A percentile compares a stretch with the other conserved stretches of the same genome.
phyloP scores from a whole-genome alignment of 1,140 invertebrate species.

The Bombus breviceps region DNA sequence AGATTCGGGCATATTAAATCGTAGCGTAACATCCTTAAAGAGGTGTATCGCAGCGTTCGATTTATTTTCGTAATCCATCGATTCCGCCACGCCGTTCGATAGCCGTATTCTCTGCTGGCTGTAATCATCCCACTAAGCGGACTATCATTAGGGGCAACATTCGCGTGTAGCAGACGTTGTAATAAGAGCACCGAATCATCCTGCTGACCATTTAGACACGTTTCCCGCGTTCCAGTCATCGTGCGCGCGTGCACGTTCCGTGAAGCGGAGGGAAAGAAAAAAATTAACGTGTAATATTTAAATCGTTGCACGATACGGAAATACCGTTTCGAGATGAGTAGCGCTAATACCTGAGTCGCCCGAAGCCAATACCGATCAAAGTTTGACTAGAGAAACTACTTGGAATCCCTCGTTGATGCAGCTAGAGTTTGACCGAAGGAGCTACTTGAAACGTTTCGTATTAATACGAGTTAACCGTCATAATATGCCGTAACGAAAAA shows the following conservation, averaged over 20 bases:
- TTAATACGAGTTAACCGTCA: too few relatives aligned
- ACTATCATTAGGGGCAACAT: slow-evolving; percentile 42
- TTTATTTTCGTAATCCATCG: slow-evolving; percentile 54
- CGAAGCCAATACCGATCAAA: too few relatives aligned
- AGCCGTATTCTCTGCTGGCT: slow-evolving; percentile 6
- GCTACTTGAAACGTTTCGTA: too few relatives aligned
- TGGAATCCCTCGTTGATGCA: too few relatives aligned
- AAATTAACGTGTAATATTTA: neutral
- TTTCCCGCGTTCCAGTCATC: neutral
- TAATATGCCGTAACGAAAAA: too few relatives aligned
- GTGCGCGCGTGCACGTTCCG: neutral
- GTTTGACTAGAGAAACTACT: too few relatives aligned
- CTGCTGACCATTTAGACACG: too few relatives aligned
- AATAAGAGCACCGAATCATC: slow-evolving; percentile 14
- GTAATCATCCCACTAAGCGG: slow-evolving; percentile 45
- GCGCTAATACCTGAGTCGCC: too few relatives aligned
- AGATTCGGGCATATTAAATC: slow-evolving; percentile 65
- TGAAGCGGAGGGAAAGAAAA: too few relatives aligned
- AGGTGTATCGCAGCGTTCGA: slow-evolving; percentile 27
- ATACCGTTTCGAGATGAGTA: neutral
- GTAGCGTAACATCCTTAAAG: slow-evolving; percentile 51
- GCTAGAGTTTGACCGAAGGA: too few relatives aligned
- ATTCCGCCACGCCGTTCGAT: slow-evolving; percentile 30
- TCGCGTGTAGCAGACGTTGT: slow-evolving; percentile 8
- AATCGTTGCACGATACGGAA: neutral